A percentile compares a stretch with the other conserved stretches of the same genome.
These are phyloP conservation scores for Hermodice carunculata DNA, from an alignment of 2,888 invertebrate genomes.

Conservation along the genomic window DNA sequence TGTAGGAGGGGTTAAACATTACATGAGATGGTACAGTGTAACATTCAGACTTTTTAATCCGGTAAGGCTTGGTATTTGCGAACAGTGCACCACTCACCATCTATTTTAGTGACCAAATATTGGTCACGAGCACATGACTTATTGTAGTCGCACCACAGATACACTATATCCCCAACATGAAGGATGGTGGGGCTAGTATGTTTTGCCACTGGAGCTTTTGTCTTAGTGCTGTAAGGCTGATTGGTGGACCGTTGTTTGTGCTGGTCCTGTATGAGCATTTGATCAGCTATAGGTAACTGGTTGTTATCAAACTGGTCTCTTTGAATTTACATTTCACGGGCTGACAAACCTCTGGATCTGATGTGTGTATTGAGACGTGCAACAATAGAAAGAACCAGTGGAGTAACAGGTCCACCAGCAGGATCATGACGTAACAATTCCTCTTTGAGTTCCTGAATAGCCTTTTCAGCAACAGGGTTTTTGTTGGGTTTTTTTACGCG, in stretches of 20 bases:
- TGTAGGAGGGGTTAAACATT: too few species aligned
- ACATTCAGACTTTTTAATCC: conserved; percentile 37
- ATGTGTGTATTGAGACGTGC: conserved; percentile 39
- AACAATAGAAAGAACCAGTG: conserved; percentile 19
- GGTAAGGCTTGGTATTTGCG: conserved; percentile 36
- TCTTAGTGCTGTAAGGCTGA: conserved; percentile 36
- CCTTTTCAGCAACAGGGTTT: conserved; percentile 47
- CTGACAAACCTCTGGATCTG: conserved; percentile 35
- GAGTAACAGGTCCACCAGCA: conserved; percentile 20
- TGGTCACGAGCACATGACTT: conserved; percentile 30
- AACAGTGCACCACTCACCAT: conserved; percentile 36
- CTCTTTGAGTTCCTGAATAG: conserved; percentile 43
- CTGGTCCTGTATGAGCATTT: conserved; percentile 27
- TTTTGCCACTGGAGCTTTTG: conserved; percentile 35
- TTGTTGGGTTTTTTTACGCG: conserved; percentile 42
- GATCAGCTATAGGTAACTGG: conserved; percentile 34
- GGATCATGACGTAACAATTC: conserved; percentile 43
- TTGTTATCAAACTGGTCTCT: conserved; percentile 40
- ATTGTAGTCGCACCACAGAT: conserved; percentile 28
- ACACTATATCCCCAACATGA: conserved; percentile 36
- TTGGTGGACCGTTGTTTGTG: conserved; percentile 28
- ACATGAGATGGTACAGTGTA: conserved; percentile 12
- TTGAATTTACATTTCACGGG: conserved; percentile 42
- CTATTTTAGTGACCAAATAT: conserved; percentile 32
- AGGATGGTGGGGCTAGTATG: conserved; percentile 11